Evolutionary conservation across 2,113 vertebrate species (phyloP).

Genomic region (Hippocampus zosterae): DNA sequence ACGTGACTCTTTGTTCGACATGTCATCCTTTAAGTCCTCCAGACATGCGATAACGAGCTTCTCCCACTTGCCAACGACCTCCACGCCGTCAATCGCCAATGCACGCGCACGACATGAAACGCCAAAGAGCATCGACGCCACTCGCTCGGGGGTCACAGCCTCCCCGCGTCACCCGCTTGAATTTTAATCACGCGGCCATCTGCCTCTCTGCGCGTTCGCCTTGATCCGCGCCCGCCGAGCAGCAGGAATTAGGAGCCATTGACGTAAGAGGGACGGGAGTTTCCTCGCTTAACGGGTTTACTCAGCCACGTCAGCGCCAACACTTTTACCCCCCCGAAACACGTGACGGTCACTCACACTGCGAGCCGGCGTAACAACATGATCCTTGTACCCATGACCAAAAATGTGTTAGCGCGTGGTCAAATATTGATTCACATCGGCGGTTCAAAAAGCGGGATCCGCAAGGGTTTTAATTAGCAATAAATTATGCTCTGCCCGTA

Average conservation of each 20-base stretch:
- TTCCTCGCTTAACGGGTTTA: slow-evolving; percentile 49
- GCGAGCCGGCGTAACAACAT: slow-evolving; percentile 18
- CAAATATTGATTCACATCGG: too few species aligned
- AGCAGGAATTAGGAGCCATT: slow-evolving; percentile 47
- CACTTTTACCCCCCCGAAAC: slow-evolving; percentile 12
- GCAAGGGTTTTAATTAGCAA: too few species aligned
- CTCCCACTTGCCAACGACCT: slow-evolving; percentile 1
- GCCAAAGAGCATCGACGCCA: slow-evolving; percentile 10
- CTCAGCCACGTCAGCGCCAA: slow-evolving; percentile 19
- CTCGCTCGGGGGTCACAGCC: slow-evolving; percentile 6
- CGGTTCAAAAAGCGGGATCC: too few species aligned
- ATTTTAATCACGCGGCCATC: slow-evolving; percentile 57
- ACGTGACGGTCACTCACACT: slow-evolving; percentile 32
- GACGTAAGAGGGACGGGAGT: slow-evolving; percentile 57
- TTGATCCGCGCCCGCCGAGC: slow-evolving; percentile 36
- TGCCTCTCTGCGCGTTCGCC: slow-evolving; percentile 40
- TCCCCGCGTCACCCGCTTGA: slow-evolving; percentile 32
- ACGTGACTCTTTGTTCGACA: slow-evolving; percentile 3
- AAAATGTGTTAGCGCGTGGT: background rate
- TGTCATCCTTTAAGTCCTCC: background rate
- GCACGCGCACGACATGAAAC: slow-evolving; percentile 1
- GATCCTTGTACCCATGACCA: background rate
- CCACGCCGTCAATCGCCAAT: background rate
- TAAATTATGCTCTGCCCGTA: too few species aligned
- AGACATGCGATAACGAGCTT: slow-evolving; percentile 2